These are phyloP conservation scores for Phodopus roborovskii DNA, from an alignment of 2,113 vertebrate species.

Conservation along the genomic window DNA sequence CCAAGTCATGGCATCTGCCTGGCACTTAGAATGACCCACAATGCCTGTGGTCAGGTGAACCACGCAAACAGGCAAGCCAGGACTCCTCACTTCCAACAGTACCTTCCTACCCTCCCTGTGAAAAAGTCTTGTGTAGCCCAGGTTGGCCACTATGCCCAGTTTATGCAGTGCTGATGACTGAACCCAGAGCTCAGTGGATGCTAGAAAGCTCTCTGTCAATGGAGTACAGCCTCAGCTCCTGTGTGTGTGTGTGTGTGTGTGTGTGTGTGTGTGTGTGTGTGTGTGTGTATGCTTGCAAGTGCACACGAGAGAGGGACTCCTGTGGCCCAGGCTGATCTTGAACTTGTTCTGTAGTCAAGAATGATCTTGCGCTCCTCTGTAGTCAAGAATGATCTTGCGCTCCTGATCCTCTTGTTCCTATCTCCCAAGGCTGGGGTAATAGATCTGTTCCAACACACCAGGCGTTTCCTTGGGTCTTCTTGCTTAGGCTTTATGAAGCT, in stretches of 20 bases:
- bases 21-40: fast-evolving
- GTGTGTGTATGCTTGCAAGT: neutral
- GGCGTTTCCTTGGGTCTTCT: neutral
- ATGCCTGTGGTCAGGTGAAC: neutral
- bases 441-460: neutral
- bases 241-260: neutral
- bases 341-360: neutral
- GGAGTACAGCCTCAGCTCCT: neutral
- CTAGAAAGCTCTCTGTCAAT: neutral
- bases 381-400: neutral
- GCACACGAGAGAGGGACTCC: neutral
- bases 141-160: neutral
- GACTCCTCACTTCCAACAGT: neutral
- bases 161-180: neutral
- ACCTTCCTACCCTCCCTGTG: neutral
- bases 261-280: neutral
- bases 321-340: neutral
- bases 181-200: neutral
- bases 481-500: neutral
- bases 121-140: too few species aligned
- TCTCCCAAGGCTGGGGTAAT: neutral
- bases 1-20: neutral
- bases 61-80: fast-evolving
- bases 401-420: neutral
- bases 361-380: neutral